Base-by-base conservation (phyloP, 64 coral and sea anemone species). In the Stylophora pistillata region DNA sequence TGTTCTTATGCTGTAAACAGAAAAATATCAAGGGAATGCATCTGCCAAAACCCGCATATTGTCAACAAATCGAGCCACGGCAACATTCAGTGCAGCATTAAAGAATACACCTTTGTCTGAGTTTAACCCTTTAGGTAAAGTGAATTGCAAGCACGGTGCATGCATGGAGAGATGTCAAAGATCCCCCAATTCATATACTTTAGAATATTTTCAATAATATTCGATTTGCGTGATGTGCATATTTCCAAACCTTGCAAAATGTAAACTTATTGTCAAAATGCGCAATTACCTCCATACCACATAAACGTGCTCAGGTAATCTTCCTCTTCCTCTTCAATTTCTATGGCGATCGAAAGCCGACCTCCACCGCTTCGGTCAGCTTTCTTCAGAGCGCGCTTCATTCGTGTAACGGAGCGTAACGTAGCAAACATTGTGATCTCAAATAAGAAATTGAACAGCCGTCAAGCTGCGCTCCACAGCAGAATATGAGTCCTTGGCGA, bases 321-420 rank as follows among this genome's bases (percentile, higher is more conserved):
- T 85, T 75, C 91, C 59, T 78, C 68, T 82, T 73, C 91, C 47
- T 78, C 86, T 73, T 93, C 86, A 12, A 93, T 89, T 62, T 88
- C 78, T 13, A 84, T 41, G 7, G 80, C 80, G 54, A 84, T 65
- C 32, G 80, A 84, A 53, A 70, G 80, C n/a, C 80, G 61, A 21
- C 18, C 61, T 0, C 61, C 37, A 70, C 69, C 26, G 13, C 60
- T 37, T 29, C 90, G 30, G 13, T 92, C 90, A 13, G 87, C 69
- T 60, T 97, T 92, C 61, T 82, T 93, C 0, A 97, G 53, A 12
- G 72, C 91, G 56, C 89, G 92, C 76, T 97, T 97, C 95, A 97
- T 97, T 61, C 89, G 90, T 20, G 95, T 93, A 74, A 97, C 95
- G 9, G 95, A 93, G 71, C 86, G 88, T 65, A 97, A 76, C 53